Base-by-base conservation (phyloP, 2,113 vertebrate genomes). In the Thamnophis sirtalis region DNA sequence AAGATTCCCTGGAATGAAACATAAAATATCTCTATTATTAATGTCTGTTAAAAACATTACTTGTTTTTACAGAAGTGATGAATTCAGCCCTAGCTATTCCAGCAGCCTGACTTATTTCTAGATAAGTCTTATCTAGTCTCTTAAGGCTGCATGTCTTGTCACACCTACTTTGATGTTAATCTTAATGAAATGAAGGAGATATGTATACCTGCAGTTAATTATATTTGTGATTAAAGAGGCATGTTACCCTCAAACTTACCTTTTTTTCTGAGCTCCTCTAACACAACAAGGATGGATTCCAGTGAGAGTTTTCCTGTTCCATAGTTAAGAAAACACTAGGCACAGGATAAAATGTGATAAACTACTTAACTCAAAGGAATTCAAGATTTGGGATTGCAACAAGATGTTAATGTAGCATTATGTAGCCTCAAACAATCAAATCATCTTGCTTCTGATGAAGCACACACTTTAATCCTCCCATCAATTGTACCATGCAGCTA, bases 221-320 rank as follows among this genome's bases (percentile, higher is more conserved):
- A 26, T 48, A 5, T 58, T n/a, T 22, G 51, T 26, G 9, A 33
- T 56, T 28, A 28, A 48, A n/a, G 19, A 33, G n/a, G 13, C 17
- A 73, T 48, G 4, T 9, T 5, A 38, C 15, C n/a, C 15, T 88
- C 60, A 80, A 80, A 97, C 97, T 4, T 93, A 99, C 99, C 99
- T 98, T 99, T 99, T 97, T 99, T 99, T 91, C 98, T 98, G 90
- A 99, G 96, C 94, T 99, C 99, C 96, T 99, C 99, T 96, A 99
- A 98, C 63, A 99, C 98, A 92, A 99, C 97, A 97, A 99, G 98
- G 95, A 99, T 99, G 33, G 99, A 98, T 91, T 99, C 99, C 95
- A 98, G 94, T 17, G 99, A 98, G 5, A 99, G 98, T 96, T 99
- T 99, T 95, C 99, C 99, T 99, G 97, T n/a, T 90, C 89, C 22